Percentiles rank a stretch among this genome's conserved stretches.
Conservation (phyloP, 2,888 invertebrate genomes). For the Empis livida region DNA sequence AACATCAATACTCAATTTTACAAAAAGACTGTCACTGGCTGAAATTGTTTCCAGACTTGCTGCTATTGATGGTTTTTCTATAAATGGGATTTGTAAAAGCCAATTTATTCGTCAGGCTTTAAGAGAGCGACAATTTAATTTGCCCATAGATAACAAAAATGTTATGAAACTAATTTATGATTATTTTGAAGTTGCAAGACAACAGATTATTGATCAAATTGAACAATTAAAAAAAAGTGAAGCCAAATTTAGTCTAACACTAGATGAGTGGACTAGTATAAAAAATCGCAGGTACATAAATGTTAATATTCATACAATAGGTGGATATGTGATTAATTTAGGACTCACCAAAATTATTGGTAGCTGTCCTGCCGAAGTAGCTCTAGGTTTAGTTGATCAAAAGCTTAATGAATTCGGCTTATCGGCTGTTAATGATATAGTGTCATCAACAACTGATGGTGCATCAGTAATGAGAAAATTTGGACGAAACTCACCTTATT, state of each 20-base stretch:
- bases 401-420: conserved; percentile 1
- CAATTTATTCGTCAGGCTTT: conserved; percentile 1
- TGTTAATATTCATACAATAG: neutral
- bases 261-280: neutral
- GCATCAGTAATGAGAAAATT: neutral
- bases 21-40: neutral
- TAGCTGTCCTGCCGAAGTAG: neutral
- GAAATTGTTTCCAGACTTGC: conserved; percentile 1
- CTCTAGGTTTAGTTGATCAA: conserved; percentile 1
- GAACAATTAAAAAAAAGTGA: neutral
- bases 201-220: neutral
- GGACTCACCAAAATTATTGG: neutral
- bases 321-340: neutral
- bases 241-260: neutral
- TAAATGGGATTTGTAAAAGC: neutral
- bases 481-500: neutral
- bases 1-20: neutral
- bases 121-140: neutral
- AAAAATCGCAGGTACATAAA: neutral
- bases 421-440: neutral
- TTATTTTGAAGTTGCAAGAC: neutral
- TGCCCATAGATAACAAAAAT: neutral
- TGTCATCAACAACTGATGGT: neutral
- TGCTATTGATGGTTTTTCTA: neutral
- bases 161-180: conserved; percentile 1